Base-by-base conservation (phyloP, 2,888 invertebrate genomes). In the Trypoxylon attenuatum region DNA sequence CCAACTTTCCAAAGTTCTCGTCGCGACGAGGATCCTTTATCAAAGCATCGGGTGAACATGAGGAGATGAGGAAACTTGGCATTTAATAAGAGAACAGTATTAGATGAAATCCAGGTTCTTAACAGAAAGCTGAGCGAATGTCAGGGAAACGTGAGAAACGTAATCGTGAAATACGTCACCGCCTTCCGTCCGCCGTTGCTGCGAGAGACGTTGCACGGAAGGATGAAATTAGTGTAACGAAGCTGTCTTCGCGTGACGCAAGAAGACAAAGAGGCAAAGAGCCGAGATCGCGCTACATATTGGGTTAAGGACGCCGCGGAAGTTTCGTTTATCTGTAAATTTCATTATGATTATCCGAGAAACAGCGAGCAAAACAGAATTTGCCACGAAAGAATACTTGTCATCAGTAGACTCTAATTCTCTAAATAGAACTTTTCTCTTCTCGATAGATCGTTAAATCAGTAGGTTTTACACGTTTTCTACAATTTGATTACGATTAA, bases 211-310 rank as follows among this genome's bases (percentile, higher is more conserved):
- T 50, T 62, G 47, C 60, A 67, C 55, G 67, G 59, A 49, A 73
- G 45, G 58, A 64, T 54, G 63, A 67, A 73, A 73, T 73, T 73
- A 69, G 58, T 73, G 54, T 73, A 73, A 73, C 69, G 73, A 73
- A 69, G 66, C 66, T 59, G 59, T 38, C 66, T 69, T 63, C 53
- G 55, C 55, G 49, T 52, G 73, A 61, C 70, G 62, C 61, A 50
- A 33, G 33, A n/a, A n/a, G n/a, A n/a, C n/a, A n/a, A n/a, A n/a
- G n/a, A n/a, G n/a, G n/a, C n/a, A n/a, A 55, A 47, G 45, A 57
- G 39, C 45, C 57, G 38, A 64, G 50, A 56, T 15, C 41, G 6
- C 41, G 43, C n/a, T n/a, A n/a, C n/a, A 73, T 69, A 73, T 55
- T 73, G 63, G 72, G 65, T 73, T 69, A 73, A 73, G 69, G 73